Evolutionary conservation across 2,797 vertebrate genomes (phyloP), one percentile per base, ranked within the genome.

Genomic region (Alca torda): DNA sequence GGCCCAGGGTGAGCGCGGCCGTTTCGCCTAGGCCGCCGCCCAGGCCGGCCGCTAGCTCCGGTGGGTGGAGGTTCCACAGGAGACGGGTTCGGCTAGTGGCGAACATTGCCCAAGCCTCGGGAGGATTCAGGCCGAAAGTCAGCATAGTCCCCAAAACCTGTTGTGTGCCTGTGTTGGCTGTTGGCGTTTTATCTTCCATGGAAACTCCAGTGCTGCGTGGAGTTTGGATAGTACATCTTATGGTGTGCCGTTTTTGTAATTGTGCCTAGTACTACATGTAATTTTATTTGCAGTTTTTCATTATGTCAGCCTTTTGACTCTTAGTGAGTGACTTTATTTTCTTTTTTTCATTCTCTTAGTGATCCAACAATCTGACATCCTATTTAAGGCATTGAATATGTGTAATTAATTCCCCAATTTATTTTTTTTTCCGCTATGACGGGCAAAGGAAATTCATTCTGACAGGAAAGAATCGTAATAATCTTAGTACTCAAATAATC

Each of bases 91-190:
- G 45, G 18, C 45, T 45, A 3, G 35, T 4, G 20, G 10, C 9
- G 6, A 16, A 4, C 17, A 1, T 1, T 17, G 39, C 4, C 39
- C 3, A 1, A 3, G 21, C 30, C 26, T n/a, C 6, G 4, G 3
- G 2, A 4, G 28, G 13, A 7, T 48, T 35, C 9, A 50, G 1
- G 5, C 12, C 8, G 6, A 3, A 80, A 60, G 13, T 10, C 5
- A 46, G 33, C 1, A 0, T 9, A 13, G 26, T 19, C 17, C 39
- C 6, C 28, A 15, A 16, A 90, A 20, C 13, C 9, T 2, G 1
- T 8, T 35, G 48, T 15, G 5, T 2, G 3, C 21, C 20, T 60
- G 2, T 6, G 15, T 11, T 59, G 35, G 9, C 33, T 43, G 50
- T 0, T 14, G 15, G 19, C 25, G 7, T 13, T 48, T 43, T 24